phyloP scores from a whole-genome alignment of 2,888 invertebrate species.

The Mantis religiosa region DNA sequence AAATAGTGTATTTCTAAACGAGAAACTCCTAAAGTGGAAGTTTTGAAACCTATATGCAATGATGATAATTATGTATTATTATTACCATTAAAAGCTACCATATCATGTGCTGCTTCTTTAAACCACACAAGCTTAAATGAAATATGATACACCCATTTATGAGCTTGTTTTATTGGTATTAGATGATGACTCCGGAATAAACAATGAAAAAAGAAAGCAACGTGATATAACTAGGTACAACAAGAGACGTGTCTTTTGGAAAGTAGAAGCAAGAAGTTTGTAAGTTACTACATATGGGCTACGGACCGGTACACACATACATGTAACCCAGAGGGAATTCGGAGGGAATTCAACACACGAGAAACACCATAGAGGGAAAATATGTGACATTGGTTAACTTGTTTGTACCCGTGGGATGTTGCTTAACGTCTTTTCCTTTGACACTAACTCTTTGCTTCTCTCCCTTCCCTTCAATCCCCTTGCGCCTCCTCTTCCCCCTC shows the following conservation, averaged over 20 bases:
- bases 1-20: too few relatives aligned
- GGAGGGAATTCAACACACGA: neutral
- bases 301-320: neutral
- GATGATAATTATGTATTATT: too few relatives aligned
- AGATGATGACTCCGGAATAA: too few relatives aligned
- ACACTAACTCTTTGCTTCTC: neutral
- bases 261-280: neutral
- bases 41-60: too few relatives aligned
- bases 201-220: too few relatives aligned
- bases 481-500: neutral
- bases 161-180: too few relatives aligned
- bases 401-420: neutral
- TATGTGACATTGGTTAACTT: neutral
- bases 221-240: too few relatives aligned
- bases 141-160: too few relatives aligned
- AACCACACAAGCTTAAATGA: too few relatives aligned
- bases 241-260: neutral
- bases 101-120: too few relatives aligned
- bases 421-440: neutral
- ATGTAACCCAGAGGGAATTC: neutral
- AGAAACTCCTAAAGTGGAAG: too few relatives aligned
- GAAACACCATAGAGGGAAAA: neutral
- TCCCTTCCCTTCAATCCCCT: neutral
- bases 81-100: too few relatives aligned
- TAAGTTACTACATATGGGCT: neutral